Evolutionary conservation across 2,797 vertebrate species (phyloP).

Genomic region (Pelochelys cantorii): DNA sequence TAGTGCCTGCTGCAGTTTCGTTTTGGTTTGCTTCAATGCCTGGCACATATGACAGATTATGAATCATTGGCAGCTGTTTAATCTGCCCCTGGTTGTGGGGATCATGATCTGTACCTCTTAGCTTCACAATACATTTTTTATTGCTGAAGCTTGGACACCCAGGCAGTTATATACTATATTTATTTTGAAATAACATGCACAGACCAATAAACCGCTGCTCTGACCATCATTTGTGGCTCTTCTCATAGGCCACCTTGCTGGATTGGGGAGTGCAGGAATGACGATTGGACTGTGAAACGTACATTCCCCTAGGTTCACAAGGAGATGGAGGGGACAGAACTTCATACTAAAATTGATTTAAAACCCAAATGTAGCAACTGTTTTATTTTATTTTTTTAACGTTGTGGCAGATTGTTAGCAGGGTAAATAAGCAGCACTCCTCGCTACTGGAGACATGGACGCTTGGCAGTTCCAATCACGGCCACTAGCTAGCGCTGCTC

Average conservation of each 20-base stretch:
- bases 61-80: neutral
- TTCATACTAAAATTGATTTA: neutral
- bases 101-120: neutral
- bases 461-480: neutral
- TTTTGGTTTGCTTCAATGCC: neutral
- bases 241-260: neutral
- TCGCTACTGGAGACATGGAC: neutral
- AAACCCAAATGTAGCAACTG: neutral
- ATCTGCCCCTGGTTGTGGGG: neutral
- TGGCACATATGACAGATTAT: neutral
- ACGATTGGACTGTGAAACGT: neutral
- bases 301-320: neutral
- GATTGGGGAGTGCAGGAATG: neutral
- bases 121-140: neutral
- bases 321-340: neutral
- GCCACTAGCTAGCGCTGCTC: constrained; percentile 71
- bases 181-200: neutral
- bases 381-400: neutral
- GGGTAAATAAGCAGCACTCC: neutral
- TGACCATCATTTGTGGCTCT: neutral
- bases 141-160: neutral
- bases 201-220: neutral
- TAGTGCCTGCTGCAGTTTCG: neutral
- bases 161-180: neutral
- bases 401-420: neutral